Base-by-base conservation (phyloP, 2,888 invertebrate genomes). In the Formica aserva region DNA sequence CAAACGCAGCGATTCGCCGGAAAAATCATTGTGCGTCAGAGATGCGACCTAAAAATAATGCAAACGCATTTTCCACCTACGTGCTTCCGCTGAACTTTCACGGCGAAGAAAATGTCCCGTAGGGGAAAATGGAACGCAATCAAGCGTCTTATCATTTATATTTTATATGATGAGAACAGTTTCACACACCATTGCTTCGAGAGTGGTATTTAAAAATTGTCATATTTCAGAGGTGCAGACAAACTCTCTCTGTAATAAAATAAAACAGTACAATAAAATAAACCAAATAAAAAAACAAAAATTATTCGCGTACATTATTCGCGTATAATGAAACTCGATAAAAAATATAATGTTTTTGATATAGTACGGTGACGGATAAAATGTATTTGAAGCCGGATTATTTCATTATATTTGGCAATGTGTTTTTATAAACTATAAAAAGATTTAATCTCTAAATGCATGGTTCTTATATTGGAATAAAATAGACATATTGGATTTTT, bases 21-120 rank as follows among this genome's bases (percentile, higher is more conserved):
- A 77, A 77, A 77, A 77, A 77, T 55, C 38, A 77, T 57, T 57
- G 77, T 77, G 29, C 77, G 69, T 77, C 71, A 77, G 55, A 77
- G 41, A 69, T 18, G 38, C 55, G 29, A 77, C 29, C 41, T 69
- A 77, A 77, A 77, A 77, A 77, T 69, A 77, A 57, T 69, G 71
- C n/a, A 69, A 69, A 57, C 29, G n/a, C 69, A 69, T 77, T 69
- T 32, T 57, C 77, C 55, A 67, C 55, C 55, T n/a, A 77, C 77
- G 38, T 69, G 5, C 29, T 15, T 41, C 22, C n/a, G 18, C 4
- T 67, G 55, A 77, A 69, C 32, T 69, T 77, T 77, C 57, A 77
- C n/a, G 41, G n/a, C 69, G 9, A 13, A 41, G 55, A 29, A 57
- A 77, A 77, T 77, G 55, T 13, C 32, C 29, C 41, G 9, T 29